Evolutionary conservation across 1,140 invertebrate genomes (phyloP).

Genomic region (Amphibalanus amphitrite): DNA sequence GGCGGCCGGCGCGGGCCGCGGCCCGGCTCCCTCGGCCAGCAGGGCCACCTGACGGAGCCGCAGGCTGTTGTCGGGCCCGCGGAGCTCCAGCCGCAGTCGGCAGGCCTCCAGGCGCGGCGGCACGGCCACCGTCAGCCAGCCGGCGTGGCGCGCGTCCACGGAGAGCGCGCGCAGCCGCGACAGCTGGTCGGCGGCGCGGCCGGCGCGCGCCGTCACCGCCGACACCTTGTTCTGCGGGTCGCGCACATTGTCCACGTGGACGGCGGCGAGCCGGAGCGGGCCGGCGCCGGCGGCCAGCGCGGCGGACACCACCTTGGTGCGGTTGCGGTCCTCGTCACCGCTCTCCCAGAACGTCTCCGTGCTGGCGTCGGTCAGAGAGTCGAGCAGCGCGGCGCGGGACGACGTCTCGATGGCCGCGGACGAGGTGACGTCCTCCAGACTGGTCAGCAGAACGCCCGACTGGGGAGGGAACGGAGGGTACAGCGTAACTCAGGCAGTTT

Average conservation of each 20-base stretch:
- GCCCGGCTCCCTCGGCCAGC: constrained; percentile 37
- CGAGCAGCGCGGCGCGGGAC: constrained; percentile 80
- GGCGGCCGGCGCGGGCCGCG: constrained; percentile 20
- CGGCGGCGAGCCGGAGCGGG: constrained; percentile 48
- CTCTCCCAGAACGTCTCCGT: constrained; percentile 99
- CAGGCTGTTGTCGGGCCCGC: constrained; percentile 76
- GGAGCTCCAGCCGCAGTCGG: constrained; percentile 76
- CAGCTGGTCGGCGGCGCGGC: constrained; percentile 58
- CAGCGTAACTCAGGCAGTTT: no score
- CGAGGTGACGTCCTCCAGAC: constrained; percentile 50
- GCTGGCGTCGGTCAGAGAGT: constrained; percentile 76
- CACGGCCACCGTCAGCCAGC: constrained; percentile 69
- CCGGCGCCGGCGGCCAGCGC: constrained; percentile 28
- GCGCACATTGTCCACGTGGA: constrained; percentile 76
- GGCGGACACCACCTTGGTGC: constrained; percentile 58
- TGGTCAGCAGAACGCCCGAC: no score
- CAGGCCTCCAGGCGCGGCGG: constrained; percentile 62
- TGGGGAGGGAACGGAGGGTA: no score
- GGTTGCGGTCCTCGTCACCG: constrained; percentile 84
- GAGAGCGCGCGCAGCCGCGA: constrained; percentile 59
- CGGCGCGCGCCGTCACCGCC: constrained; percentile 59
- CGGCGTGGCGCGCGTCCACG: constrained; percentile 56
- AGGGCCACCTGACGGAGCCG: constrained; percentile 64
- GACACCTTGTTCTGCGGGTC: constrained; percentile 69
- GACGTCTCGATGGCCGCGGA: constrained; percentile 69